Percentiles rank a stretch among this genome's conserved stretches.
phyloP scores from a whole-genome alignment of 2,113 vertebrate genomes.

The Ia io region DNA sequence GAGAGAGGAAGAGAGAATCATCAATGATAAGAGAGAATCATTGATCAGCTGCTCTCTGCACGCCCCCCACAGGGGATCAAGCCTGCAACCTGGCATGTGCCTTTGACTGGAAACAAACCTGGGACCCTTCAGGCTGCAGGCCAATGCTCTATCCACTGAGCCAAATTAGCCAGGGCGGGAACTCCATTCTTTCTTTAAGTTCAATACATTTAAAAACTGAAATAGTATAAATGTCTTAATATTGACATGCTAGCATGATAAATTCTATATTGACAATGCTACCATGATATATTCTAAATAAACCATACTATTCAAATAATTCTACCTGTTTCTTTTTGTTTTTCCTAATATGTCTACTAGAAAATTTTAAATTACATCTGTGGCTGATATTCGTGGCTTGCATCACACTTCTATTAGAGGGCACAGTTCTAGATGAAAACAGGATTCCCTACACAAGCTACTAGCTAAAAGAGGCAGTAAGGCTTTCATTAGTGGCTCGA shows the following conservation, averaged over 20 bases:
- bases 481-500: not conserved
- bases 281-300: not conserved
- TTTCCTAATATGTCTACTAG: not conserved
- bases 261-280: not conserved
- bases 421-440: not conserved
- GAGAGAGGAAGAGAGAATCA: too few relatives aligned
- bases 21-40: too few relatives aligned
- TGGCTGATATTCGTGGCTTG: not conserved
- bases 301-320: not conserved
- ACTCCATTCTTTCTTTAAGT: not conserved
- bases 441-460: not conserved
- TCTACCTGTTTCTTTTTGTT: not conserved
- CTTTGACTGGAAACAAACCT: too few relatives aligned
- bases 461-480: not conserved
- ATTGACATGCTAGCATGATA: not conserved
- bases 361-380: not conserved
- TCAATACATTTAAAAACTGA: not conserved
- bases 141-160: too few relatives aligned
- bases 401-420: not conserved
- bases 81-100: too few relatives aligned
- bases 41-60: too few relatives aligned
- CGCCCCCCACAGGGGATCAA: too few relatives aligned
- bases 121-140: too few relatives aligned
- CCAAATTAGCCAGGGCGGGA: too few relatives aligned
- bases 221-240: not conserved